Evolutionary conservation across 2,113 vertebrate genomes (phyloP), one percentile per base, ranked within the genome.

Genomic region (Gymnorhina tibicen): DNA sequence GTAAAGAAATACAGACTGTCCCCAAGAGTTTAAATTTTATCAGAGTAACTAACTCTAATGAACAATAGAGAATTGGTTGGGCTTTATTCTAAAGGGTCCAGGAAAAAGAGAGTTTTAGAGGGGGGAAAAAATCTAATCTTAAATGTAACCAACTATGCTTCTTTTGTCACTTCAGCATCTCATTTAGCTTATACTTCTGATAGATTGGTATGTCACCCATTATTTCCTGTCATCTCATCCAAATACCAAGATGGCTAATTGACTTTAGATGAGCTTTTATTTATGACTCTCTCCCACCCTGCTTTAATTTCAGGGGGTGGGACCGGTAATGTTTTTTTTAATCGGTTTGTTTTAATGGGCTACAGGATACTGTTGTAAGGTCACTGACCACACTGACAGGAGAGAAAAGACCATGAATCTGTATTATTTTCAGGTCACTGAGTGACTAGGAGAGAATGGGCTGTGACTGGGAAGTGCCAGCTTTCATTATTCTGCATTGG

Each of bases 401-500:
- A 92, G 35, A 93, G 44, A 92, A 93, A 85, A 44, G 74, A 47
- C 81, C 37, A 35, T 80, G 92, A 93, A 91, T 94, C 93, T 91
- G 78, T 82, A 87, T 93, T 96, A 96, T 89, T 84, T 58, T 84
- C 63, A 96, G 52, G 75, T 94, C 86, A 96, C 49, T 67, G 59
- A 91, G 63, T 59, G 59, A 78, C 58, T 39, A 63, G 28, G 78
- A 73, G 35, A 95, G 81, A 89, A 95, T 60, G 62, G 81, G 23
- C 56, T 95, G 78, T 77, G 77, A 85, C 95, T 89, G 88, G 62
- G 44, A 84, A 83, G 58, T 56, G 42, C 49, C 85, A 41, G 72
- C 35, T 53, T 52, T 96, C 58, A 93, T 93, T 68, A 94, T 53
- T 33, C 60, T 84, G 44, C 39, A 12, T 49, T 59, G 75, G 35